A percentile compares a stretch with the other conserved stretches of the same genome.
Conservation (phyloP, 2,888 invertebrate species). For the Dryomyza anilis region DNA sequence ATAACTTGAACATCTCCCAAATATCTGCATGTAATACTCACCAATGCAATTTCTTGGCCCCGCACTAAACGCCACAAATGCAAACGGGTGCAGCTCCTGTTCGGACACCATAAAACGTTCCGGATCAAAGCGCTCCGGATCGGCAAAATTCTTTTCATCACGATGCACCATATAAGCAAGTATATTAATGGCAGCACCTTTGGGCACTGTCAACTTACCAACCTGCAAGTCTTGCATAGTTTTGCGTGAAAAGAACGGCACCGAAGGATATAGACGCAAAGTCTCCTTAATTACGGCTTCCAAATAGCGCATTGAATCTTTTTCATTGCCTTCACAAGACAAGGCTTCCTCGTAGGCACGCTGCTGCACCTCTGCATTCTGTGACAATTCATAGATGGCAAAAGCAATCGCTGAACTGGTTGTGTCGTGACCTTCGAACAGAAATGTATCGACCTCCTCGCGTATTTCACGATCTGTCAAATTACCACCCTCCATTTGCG, state of each 20-base stretch:
- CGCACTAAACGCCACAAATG: slow-evolving; percentile 57
- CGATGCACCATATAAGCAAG: slow-evolving; percentile 62
- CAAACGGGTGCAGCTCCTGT: slow-evolving; percentile 52
- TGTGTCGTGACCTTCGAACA: slow-evolving; percentile 67
- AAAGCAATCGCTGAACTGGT: slow-evolving; percentile 65
- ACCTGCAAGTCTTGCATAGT: slow-evolving; percentile 61
- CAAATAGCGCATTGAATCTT: slow-evolving; percentile 62
- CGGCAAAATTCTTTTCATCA: slow-evolving; percentile 61
- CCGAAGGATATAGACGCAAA: slow-evolving; percentile 65
- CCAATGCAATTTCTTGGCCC: slow-evolving; percentile 58
- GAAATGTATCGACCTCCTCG: slow-evolving; percentile 67
- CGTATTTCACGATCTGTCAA: slow-evolving; percentile 63
- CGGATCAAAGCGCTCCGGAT: slow-evolving; percentile 60
- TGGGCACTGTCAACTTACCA: slow-evolving; percentile 59
- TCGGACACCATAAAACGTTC: slow-evolving; percentile 52
- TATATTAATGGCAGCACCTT: slow-evolving; percentile 55
- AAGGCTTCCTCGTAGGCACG: slow-evolving; percentile 60
- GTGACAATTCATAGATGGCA: slow-evolving; percentile 63
- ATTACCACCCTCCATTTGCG: slow-evolving; percentile 59
- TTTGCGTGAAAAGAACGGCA: slow-evolving; percentile 62
- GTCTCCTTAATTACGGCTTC: slow-evolving; percentile 67
- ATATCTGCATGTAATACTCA: slow-evolving; percentile 22
- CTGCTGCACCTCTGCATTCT: slow-evolving; percentile 62
- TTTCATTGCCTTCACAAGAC: slow-evolving; percentile 54
- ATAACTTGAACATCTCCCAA: too few relatives aligned